phyloP scores from a whole-genome alignment of 2,888 invertebrate species.

The Caradrina kadenii region DNA sequence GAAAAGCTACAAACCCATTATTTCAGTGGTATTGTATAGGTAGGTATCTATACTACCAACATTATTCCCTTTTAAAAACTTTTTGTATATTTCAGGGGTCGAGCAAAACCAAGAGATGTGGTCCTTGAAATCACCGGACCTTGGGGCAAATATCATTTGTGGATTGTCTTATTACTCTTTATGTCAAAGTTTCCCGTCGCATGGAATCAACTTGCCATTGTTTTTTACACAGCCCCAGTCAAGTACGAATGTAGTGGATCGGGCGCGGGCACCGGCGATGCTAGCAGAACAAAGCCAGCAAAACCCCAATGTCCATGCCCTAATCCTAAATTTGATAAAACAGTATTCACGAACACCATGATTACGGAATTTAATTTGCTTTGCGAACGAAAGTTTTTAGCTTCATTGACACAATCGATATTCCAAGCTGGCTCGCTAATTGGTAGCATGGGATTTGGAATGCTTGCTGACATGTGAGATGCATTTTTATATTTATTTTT shows the following conservation, averaged over 20 bases:
- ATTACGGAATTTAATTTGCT: conserved; percentile 94
- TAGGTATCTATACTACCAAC: too few species aligned
- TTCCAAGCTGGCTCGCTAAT: conserved; percentile 94
- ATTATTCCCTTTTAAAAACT: too few species aligned
- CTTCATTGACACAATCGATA: conserved; percentile 93
- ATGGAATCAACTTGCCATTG: conserved; percentile 79
- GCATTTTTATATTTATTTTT: not conserved
- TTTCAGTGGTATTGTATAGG: too few species aligned
- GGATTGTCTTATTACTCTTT: conserved; percentile 73
- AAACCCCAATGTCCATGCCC: conserved; percentile 87
- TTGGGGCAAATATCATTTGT: conserved; percentile 77
- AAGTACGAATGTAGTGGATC: conserved; percentile 66
- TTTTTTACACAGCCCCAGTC: conserved; percentile 77
- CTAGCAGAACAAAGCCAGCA: too few species aligned
- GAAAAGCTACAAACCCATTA: too few species aligned
- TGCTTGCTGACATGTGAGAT: conserved; percentile 93
- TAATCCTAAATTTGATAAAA: conserved; percentile 91
- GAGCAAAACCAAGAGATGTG: conserved; percentile 20
- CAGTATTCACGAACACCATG: conserved; percentile 93
- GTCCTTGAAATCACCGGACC: conserved; percentile 70
- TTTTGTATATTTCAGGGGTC: conserved; percentile 12
- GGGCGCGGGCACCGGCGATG: too few species aligned
- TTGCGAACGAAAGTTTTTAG: conserved; percentile 91
- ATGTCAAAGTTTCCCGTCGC: conserved; percentile 77
- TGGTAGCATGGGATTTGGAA: conserved; percentile 94